phyloP scores from a whole-genome alignment of 2,113 vertebrate species.

The Channa argus region DNA sequence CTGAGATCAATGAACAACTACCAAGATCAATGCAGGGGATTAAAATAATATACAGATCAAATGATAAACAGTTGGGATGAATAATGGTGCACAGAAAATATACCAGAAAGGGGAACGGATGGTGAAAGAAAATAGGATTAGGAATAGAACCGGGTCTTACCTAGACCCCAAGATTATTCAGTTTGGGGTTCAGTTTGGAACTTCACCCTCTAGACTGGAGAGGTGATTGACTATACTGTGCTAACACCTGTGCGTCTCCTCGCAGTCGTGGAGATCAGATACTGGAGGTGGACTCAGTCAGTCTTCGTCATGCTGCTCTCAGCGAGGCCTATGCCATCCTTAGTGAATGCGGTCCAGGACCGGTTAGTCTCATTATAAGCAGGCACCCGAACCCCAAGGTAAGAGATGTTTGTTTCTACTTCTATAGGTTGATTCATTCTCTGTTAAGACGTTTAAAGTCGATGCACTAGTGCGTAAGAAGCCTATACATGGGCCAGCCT shows the following conservation, averaged over 20 bases:
- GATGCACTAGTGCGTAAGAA: neutral
- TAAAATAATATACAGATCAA: too few species aligned
- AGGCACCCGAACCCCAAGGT: slow-evolving; percentile 97
- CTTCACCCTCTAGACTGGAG: too few species aligned
- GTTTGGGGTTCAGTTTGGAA: too few species aligned
- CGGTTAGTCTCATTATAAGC: slow-evolving; percentile 93
- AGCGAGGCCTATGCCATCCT: slow-evolving; percentile 95
- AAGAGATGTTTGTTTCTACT: slow-evolving; percentile 21
- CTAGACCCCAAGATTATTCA: too few species aligned
- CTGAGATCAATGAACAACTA: too few species aligned
- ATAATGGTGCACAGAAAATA: too few species aligned
- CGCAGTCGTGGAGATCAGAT: slow-evolving; percentile 95
- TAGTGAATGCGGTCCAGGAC: slow-evolving; percentile 94
- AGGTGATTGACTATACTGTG: neutral
- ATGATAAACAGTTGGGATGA: too few species aligned
- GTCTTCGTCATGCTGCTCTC: slow-evolving; percentile 90
- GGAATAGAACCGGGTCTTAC: too few species aligned
- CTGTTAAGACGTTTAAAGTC: neutral
- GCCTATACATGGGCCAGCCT: too few species aligned
- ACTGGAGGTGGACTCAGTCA: slow-evolving; percentile 93
- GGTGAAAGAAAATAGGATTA: too few species aligned
- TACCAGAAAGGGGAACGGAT: too few species aligned
- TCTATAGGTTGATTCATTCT: neutral
- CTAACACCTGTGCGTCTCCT: neutral
- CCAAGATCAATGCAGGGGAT: too few species aligned